A percentile compares a stretch with the other conserved stretches of the same genome.
phyloP scores from a whole-genome alignment of 2,888 invertebrate genomes.

The Pristionchus maxplancki region DNA sequence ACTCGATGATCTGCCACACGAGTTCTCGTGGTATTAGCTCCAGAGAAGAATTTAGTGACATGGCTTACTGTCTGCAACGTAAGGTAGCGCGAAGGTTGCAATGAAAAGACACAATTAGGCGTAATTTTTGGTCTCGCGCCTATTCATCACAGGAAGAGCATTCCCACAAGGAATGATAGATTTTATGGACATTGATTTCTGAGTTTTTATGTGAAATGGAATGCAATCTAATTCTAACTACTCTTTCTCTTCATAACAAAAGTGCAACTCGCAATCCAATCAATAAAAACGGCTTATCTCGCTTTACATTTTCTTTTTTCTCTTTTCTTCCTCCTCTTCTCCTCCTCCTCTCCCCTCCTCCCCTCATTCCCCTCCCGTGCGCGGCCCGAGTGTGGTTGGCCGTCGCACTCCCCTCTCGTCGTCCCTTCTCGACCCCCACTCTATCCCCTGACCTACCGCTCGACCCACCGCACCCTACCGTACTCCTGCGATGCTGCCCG shows the following conservation, averaged over 20 bases:
- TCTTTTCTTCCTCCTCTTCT: not conserved
- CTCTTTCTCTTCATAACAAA: too few relatives aligned
- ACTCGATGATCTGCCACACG: not conserved
- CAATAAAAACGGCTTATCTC: not conserved
- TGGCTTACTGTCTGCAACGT: too few relatives aligned
- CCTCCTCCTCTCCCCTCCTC: not conserved
- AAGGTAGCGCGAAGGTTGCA: too few relatives aligned
- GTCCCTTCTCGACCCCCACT: not conserved
- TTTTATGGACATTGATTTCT: too few relatives aligned
- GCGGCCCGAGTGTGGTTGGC: slow-evolving; percentile 8
- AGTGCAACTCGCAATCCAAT: not conserved
- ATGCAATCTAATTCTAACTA: too few relatives aligned
- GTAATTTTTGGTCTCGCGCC: too few relatives aligned
- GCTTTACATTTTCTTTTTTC: not conserved
- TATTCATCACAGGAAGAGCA: too few relatives aligned
- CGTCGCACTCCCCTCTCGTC: not conserved
- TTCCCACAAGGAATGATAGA: too few relatives aligned
- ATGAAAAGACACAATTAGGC: too few relatives aligned
- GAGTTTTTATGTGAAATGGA: too few relatives aligned
- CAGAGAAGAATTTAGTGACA: too few relatives aligned
- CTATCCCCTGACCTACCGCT: not conserved
- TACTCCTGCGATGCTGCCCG: not conserved
- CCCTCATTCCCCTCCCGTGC: not conserved
- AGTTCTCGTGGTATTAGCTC: not conserved
- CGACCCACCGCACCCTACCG: not conserved